phyloP scores from a whole-genome alignment of 2,888 invertebrate genomes.

The Nasonia oneida region DNA sequence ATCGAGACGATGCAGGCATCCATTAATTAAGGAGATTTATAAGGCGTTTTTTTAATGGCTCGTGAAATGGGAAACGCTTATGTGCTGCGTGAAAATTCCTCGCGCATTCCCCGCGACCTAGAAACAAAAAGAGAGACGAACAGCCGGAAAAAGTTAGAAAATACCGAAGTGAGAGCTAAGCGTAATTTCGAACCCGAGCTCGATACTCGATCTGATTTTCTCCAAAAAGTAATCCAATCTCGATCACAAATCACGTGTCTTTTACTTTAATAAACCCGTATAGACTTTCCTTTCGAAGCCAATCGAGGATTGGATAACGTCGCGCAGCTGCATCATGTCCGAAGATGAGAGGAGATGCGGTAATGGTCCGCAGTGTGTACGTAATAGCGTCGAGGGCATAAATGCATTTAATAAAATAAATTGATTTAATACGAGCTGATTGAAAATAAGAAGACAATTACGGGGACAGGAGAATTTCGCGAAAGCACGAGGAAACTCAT shows the following conservation, averaged over 20 bases:
- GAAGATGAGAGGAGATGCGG: background rate
- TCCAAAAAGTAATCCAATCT: conserved; percentile 7
- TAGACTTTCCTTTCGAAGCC: too few relatives aligned
- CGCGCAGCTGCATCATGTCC: background rate
- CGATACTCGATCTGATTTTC: conserved; percentile 9
- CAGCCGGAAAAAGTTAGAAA: conserved; percentile 7
- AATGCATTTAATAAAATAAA: conserved; percentile 9
- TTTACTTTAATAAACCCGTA: too few relatives aligned
- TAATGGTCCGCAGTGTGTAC: background rate
- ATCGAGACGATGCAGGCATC: too few relatives aligned
- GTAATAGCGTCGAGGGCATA: background rate
- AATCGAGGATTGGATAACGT: background rate
- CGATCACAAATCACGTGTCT: too few relatives aligned
- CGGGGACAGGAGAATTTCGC: background rate
- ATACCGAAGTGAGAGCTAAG: background rate
- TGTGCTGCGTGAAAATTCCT: background rate
- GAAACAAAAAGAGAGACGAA: background rate
- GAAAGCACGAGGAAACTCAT: conserved; percentile 27
- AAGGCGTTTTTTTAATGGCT: background rate
- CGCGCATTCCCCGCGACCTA: background rate
- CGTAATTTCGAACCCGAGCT: background rate
- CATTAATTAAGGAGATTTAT: too few relatives aligned
- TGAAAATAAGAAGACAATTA: background rate
- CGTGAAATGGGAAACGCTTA: background rate
- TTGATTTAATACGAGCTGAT: conserved; percentile 5